Percentiles rank a stretch among this genome's conserved stretches.
These are phyloP conservation scores for Tenualosa ilisha DNA, from an alignment of 2,797 vertebrate genomes.

Conservation along the genomic window DNA sequence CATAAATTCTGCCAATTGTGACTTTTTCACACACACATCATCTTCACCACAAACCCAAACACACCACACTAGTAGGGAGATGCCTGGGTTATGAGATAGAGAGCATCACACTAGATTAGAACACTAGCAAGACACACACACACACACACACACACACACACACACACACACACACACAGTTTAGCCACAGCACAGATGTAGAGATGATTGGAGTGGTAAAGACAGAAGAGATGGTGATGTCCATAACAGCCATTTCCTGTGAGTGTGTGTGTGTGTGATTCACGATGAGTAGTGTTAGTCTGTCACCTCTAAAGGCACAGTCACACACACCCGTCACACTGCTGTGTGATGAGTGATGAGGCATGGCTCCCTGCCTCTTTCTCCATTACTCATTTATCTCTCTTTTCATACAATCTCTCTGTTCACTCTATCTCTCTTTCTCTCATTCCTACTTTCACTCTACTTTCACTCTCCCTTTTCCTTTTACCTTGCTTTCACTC, in stretches of 20 bases:
- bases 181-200: not conserved
- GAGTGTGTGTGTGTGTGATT: slow-evolving; percentile 1
- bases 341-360: not conserved
- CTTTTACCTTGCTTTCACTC: not conserved
- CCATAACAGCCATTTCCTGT: not conserved
- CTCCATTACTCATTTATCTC: not conserved
- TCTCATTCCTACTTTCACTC: not conserved
- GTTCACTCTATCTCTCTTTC: not conserved
- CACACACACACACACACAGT: not conserved
- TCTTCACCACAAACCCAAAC: no score
- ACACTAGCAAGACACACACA: no score
- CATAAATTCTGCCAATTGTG: no score
- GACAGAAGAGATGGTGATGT: not conserved
- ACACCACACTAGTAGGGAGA: no score
- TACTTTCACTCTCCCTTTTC: not conserved
- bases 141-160: not conserved
- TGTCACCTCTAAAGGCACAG: slow-evolving; percentile 21
- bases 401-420: not conserved
- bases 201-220: no score
- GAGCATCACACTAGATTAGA: no score
- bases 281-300: not conserved
- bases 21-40: no score
- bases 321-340: not conserved
- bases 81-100: no score
- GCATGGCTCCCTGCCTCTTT: not conserved